Conservation (phyloP, 2,888 invertebrate genomes). For the Xiphydria camelus region DNA sequence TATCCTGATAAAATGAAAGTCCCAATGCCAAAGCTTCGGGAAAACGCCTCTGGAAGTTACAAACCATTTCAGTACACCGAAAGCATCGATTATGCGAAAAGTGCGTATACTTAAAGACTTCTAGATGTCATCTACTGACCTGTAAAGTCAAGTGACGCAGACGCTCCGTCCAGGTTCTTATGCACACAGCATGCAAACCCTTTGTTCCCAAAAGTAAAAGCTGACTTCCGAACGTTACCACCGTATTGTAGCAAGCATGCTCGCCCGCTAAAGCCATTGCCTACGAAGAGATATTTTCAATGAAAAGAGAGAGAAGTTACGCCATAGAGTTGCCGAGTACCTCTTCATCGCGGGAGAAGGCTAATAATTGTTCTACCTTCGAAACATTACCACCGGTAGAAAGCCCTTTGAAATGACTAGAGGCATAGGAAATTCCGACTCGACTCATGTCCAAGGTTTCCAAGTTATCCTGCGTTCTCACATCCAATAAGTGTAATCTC, state of each 20-base stretch:
- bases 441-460: slow-evolving; percentile 80
- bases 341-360: too few species aligned
- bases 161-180: slow-evolving; percentile 70
- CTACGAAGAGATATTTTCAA: too few species aligned
- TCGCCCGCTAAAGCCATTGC: slow-evolving; percentile 78
- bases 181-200: slow-evolving; percentile 60
- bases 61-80: slow-evolving; percentile 30
- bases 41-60: slow-evolving; percentile 57
- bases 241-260: slow-evolving; percentile 75
- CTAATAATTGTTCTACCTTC: slow-evolving; percentile 42
- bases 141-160: slow-evolving; percentile 65
- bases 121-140: too few species aligned
- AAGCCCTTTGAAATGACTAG: slow-evolving; percentile 86
- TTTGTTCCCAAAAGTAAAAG: slow-evolving; percentile 71
- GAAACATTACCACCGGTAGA: slow-evolving; percentile 95
- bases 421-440: slow-evolving; percentile 82
- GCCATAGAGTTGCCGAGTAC: too few species aligned
- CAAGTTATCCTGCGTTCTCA: slow-evolving; percentile 82
- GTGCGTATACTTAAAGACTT: background rate
- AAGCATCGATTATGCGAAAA: slow-evolving; percentile 59
- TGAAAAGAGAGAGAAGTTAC: too few species aligned
- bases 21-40: slow-evolving; percentile 65
- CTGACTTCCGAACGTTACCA: slow-evolving; percentile 70
- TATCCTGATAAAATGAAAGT: slow-evolving; percentile 66
- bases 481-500: slow-evolving; percentile 85